Base-by-base conservation (phyloP, 2,888 invertebrate species). In the Alloplasta piceator region DNA sequence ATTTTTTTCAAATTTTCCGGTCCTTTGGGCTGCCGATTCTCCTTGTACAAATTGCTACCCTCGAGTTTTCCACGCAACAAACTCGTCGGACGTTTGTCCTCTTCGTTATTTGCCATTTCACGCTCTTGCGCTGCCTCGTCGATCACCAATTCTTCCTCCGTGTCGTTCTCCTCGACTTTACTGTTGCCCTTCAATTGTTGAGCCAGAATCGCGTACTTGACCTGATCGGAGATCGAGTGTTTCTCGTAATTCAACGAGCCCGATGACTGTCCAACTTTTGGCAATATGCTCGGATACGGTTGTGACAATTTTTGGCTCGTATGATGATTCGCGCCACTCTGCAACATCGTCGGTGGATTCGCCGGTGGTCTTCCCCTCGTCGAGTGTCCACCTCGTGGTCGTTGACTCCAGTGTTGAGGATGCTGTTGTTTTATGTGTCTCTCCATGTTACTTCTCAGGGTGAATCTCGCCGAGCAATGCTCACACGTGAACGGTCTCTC, bases 401-500 rank as follows among this genome's bases (percentile, higher is more conserved):
- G 93, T 83, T 97, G 96, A 70, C 96, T 96, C 96, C 98, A 98
- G 89, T 95, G 96, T 82, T 97, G 96, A 0, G 98, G 98, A 93
- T 98, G 98, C 86, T 98, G 98, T 87, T 98, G 98, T 90, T 98
- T 98, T 3, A 98, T 97, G 87, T 98, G 98, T 0, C 98, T 94
- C 91, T 98, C 98, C 97, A 98, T 98, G 87, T 98, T 98, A 7
- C 98, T 98, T n/a, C 97, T 94, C 9, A 98, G 93, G 0, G 98
- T 98, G 89, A 98, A 98, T 70, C 97, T 94, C 0, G 98, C 98
- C 0, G 97, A 96, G 92, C 98, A 98, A 89, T 97, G 97, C 77
- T 97, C 97, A 91, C 98, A 98, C 0, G 96, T 96, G 92, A 98
- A 98, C 0, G 98, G 98, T 38, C 98, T 93, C 90, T 98, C 98